phyloP scores from a whole-genome alignment of 2,888 invertebrate genomes.

The Heliconius erato region DNA sequence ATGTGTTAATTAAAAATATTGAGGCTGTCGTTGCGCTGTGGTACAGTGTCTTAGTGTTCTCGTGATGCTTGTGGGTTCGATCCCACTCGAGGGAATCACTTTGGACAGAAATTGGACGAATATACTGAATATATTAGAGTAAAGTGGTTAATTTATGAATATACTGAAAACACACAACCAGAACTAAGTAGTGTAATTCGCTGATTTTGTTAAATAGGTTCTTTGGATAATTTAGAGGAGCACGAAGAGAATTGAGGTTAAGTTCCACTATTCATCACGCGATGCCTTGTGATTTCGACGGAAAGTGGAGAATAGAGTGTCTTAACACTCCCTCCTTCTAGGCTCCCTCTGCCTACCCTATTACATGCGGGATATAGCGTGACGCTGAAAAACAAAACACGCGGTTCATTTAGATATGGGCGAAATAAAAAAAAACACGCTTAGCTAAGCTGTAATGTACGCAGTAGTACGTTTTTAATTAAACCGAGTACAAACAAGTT shows the following conservation, averaged over 20 bases:
- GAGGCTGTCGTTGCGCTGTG: not conserved
- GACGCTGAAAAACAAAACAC: not conserved
- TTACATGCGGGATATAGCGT: not conserved
- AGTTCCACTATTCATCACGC: not conserved
- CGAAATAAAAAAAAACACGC: conserved; percentile 11
- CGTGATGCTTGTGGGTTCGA: not conserved
- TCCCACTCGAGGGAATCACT: not conserved
- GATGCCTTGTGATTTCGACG: no score
- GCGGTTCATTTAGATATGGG: not conserved
- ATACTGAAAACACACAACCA: no score
- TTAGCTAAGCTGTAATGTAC: conserved; percentile 13
- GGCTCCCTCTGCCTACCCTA: not conserved
- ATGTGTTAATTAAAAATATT: conserved; percentile 18
- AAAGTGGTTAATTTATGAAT: no score
- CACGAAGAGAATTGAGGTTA: not conserved
- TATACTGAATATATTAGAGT: no score
- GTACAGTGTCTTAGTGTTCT: not conserved
- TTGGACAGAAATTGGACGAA: no score
- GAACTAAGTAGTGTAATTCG: no score
- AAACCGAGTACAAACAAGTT: conserved; percentile 37
- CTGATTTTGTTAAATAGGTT: no score
- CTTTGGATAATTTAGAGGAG: no score
- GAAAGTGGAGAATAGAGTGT: no score
- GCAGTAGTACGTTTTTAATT: conserved; percentile 38
- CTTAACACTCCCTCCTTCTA: not conserved